phyloP scores from a whole-genome alignment of 35 echinoderm and acorn worm genomes.

The Amphiura filiformis region DNA sequence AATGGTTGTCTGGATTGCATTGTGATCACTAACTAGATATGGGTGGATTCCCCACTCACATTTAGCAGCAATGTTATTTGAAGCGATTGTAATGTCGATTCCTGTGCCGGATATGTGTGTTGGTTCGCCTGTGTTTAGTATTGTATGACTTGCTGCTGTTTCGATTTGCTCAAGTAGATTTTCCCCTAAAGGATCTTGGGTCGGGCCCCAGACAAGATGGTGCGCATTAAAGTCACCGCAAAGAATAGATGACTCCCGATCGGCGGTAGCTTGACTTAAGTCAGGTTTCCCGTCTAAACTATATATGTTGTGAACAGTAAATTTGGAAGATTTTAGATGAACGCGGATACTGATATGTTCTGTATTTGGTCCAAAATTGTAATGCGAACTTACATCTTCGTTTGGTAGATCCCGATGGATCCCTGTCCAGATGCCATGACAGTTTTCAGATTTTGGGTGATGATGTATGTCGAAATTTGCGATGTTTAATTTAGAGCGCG shows the following conservation, averaged over 20 bases:
- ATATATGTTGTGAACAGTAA: slow-evolving; percentile 9
- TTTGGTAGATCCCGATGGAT: not conserved
- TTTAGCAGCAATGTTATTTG: slow-evolving; percentile 12
- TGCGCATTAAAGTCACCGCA: slow-evolving; percentile 14
- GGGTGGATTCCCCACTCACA: not conserved
- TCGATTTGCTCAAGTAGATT: slow-evolving; percentile 8
- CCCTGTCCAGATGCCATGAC: slow-evolving; percentile 9
- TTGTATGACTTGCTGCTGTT: not conserved
- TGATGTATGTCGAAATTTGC: not conserved
- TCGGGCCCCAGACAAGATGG: slow-evolving; percentile 2
- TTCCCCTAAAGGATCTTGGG: not conserved
- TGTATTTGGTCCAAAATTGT: slow-evolving; percentile 9
- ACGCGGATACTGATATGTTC: slow-evolving; percentile 10
- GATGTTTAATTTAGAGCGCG: not conserved
- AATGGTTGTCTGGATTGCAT: slow-evolving; percentile 1
- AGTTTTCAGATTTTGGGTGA: not conserved
- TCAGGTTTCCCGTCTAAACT: slow-evolving; percentile 3
- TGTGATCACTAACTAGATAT: not conserved
- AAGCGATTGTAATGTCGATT: slow-evolving; percentile 5
- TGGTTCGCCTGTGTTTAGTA: slow-evolving; percentile 20
- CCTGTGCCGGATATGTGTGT: not conserved
- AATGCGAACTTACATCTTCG: not conserved
- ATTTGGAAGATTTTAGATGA: not conserved
- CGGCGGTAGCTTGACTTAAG: not conserved
- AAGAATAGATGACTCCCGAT: not conserved